phyloP scores from a whole-genome alignment of 2,797 vertebrate species.

The Enteromius treurensis region DNA sequence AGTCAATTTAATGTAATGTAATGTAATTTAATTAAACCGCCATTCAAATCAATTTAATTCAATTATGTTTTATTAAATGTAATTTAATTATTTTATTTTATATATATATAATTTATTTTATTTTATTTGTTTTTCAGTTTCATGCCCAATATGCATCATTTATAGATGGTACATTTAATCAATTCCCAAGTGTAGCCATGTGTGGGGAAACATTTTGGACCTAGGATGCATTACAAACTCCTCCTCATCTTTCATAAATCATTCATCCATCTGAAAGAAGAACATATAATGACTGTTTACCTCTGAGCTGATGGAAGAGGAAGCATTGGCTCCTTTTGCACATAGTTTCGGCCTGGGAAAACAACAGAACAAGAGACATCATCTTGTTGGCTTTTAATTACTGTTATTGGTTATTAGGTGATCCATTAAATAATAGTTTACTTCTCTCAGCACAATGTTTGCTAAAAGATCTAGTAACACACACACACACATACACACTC shows the following conservation, averaged over 20 bases:
- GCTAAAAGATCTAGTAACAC: not conserved
- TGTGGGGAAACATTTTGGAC: not conserved
- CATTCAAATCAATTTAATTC: no score
- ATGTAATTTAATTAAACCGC: no score
- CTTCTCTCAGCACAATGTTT: constrained; percentile 8
- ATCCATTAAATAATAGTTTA: constrained; percentile 9
- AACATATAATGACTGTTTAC: constrained; percentile 63
- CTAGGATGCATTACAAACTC: not conserved
- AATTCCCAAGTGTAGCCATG: not conserved
- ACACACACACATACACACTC: not conserved
- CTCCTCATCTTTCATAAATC: not conserved
- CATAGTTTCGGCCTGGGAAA: constrained; percentile 80
- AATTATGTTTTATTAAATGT: no score
- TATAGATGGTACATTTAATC: not conserved
- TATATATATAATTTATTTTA: no score
- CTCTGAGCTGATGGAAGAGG: constrained; percentile 77
- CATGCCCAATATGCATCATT: no score
- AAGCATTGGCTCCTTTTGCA: constrained; percentile 74
- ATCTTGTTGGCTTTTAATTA: constrained; percentile 56
- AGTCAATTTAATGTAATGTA: no score
- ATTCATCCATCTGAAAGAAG: not conserved
- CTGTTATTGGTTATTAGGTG: constrained; percentile 18
- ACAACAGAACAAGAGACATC: constrained; percentile 62
- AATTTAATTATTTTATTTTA: no score
- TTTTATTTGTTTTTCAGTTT: no score